These are phyloP conservation scores for Python bivittatus DNA, from an alignment of 2,113 vertebrate species.

Conservation along the genomic window DNA sequence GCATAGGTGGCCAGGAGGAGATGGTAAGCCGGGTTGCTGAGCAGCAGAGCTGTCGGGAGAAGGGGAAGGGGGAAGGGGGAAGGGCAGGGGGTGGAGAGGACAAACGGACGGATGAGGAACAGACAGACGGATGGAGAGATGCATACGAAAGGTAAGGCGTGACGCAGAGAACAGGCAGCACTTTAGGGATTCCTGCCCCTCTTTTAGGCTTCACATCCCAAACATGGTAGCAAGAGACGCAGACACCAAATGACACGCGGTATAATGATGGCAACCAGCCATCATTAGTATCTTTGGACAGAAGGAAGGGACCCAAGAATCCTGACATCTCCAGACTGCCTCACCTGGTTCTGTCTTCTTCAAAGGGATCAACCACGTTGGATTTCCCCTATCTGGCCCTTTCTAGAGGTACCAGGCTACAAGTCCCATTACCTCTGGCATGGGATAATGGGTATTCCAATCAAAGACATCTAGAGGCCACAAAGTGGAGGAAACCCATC, in stretches of 20 bases:
- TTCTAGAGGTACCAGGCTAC: neutral
- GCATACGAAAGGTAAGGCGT: slow-evolving; percentile 25
- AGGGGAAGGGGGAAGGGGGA: slow-evolving; percentile 57
- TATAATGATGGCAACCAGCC: neutral
- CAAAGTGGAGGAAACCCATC: too few species aligned
- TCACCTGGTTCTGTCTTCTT: neutral
- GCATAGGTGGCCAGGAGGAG: slow-evolving; percentile 90
- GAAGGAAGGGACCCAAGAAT: neutral
- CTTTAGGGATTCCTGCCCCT: slow-evolving; percentile 22
- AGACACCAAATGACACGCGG: neutral
- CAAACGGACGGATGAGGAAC: slow-evolving; percentile 9
- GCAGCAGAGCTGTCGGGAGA: slow-evolving; percentile 83
- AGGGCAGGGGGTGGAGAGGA: neutral
- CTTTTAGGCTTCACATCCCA: neutral
- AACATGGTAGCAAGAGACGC: slow-evolving; percentile 25
- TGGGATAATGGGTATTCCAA: neutral
- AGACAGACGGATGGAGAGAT: neutral
- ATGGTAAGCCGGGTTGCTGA: slow-evolving; percentile 94
- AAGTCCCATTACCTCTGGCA: neutral
- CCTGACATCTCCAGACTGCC: neutral
- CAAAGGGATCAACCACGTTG: neutral
- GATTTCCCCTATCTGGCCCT: neutral
- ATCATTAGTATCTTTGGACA: neutral
- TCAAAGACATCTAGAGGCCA: neutral
- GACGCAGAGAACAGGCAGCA: slow-evolving; percentile 21